These are phyloP conservation scores for Amia ocellicauda DNA, from an alignment of 2,113 vertebrate species.

Conservation along the genomic window DNA sequence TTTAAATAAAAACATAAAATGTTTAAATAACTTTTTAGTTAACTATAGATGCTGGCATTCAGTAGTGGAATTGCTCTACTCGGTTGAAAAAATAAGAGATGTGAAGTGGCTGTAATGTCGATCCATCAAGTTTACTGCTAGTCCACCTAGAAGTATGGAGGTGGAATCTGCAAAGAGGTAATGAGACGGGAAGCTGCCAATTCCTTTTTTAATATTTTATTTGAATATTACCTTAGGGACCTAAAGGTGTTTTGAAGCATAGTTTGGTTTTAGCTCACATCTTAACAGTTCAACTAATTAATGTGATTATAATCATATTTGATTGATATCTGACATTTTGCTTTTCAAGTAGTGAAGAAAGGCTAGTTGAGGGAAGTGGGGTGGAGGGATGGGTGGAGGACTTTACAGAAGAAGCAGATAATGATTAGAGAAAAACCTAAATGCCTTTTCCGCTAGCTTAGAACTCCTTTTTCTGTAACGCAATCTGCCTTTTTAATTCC, in stretches of 20 bases:
- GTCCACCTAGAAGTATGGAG: background rate
- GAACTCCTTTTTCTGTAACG: conserved; percentile 68
- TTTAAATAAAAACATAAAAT: background rate
- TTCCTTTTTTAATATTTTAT: background rate
- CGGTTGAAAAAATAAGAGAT: background rate
- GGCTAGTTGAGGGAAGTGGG: background rate
- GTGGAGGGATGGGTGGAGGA: too few species aligned
- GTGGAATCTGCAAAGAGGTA: background rate
- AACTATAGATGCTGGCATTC: background rate
- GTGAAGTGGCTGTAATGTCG: background rate
- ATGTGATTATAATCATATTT: conserved; percentile 9
- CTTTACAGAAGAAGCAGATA: too few species aligned
- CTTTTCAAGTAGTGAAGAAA: conserved; percentile 4
- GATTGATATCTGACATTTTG: conserved; percentile 14
- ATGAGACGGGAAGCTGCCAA: conserved; percentile 1
- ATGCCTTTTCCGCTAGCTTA: conserved; percentile 82
- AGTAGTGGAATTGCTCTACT: background rate
- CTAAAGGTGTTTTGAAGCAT: background rate
- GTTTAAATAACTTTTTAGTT: background rate
- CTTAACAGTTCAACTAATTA: background rate
- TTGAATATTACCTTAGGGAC: background rate
- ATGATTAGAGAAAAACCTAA: conserved; percentile 60
- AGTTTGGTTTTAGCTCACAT: background rate
- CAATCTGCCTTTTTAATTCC: conserved; percentile 78
- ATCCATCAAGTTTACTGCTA: background rate